Percentiles rank a stretch among this genome's conserved stretches.
Evolutionary conservation across 2,888 invertebrate species (phyloP).

Genomic region (Morpho helenor): DNA sequence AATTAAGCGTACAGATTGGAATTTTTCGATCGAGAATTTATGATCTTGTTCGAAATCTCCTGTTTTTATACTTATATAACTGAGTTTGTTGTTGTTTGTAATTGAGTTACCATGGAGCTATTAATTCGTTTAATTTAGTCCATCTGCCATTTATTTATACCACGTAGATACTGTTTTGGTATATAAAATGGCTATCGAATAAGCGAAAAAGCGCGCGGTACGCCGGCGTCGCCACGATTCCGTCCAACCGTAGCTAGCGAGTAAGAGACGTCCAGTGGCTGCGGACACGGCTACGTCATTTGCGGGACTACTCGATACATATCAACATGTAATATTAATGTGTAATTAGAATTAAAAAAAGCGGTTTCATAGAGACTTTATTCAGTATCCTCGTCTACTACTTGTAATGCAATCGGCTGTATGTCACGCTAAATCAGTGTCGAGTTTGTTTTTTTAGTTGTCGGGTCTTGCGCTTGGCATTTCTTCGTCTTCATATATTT

Average conservation of each 20-base stretch:
- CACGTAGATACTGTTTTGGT: neutral
- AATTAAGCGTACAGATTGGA: no score
- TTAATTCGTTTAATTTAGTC: slow-evolving; percentile 4
- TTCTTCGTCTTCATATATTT: slow-evolving; percentile 31
- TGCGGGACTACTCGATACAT: slow-evolving; percentile 86
- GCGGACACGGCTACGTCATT: slow-evolving; percentile 78
- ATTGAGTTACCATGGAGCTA: slow-evolving; percentile 12
- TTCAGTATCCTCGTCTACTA: slow-evolving; percentile 75
- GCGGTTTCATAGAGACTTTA: slow-evolving; percentile 79
- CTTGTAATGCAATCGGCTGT: slow-evolving; percentile 71
- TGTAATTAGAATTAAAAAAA: slow-evolving; percentile 74
- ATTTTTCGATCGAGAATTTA: no score
- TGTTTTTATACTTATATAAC: no score
- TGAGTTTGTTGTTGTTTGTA: no score
- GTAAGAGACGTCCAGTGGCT: slow-evolving; percentile 80
- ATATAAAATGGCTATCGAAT: slow-evolving; percentile 7
- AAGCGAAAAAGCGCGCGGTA: slow-evolving; percentile 36
- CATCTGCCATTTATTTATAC: neutral
- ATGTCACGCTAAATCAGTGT: slow-evolving; percentile 63
- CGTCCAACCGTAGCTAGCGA: slow-evolving; percentile 80
- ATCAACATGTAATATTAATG: slow-evolving; percentile 84
- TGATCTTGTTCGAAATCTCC: no score
- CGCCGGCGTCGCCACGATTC: slow-evolving; percentile 75
- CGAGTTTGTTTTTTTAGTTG: slow-evolving; percentile 40
- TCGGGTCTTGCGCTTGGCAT: slow-evolving; percentile 52